Percentiles rank a stretch among this genome's conserved stretches.
Conservation (phyloP, 2,113 vertebrate species). For the Ctenomys sociabilis region DNA sequence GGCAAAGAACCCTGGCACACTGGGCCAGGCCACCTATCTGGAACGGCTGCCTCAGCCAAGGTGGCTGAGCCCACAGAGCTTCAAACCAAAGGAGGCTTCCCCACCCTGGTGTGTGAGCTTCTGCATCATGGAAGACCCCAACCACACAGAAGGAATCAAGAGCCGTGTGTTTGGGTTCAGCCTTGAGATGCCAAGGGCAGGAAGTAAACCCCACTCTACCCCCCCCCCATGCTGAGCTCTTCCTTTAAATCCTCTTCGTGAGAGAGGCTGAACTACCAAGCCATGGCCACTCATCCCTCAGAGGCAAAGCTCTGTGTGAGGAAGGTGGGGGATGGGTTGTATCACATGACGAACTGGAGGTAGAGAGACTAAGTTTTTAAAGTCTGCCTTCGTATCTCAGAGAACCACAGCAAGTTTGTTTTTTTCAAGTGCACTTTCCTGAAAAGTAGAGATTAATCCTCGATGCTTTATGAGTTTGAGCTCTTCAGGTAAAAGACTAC, state of each 20-base stretch:
- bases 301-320: neutral
- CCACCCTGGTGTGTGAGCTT: neutral
- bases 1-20: neutral
- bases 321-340: neutral
- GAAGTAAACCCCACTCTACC: neutral
- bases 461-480: slow-evolving; percentile 51
- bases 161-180: neutral
- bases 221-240: neutral
- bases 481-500: slow-evolving; percentile 66
- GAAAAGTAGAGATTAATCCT: slow-evolving; percentile 59
- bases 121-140: neutral
- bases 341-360: neutral
- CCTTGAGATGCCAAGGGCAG: neutral
- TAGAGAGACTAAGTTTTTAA: slow-evolving; percentile 23
- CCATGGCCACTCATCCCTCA: neutral
- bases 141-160: neutral
- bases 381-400: slow-evolving; percentile 18
- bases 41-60: neutral
- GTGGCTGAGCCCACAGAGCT: neutral
- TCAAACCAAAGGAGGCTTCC: neutral
- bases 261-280: neutral
- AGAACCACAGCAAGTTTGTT: neutral
- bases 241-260: neutral
- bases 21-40: neutral
- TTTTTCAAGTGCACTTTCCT: slow-evolving; percentile 50